Evolutionary conservation across 2,888 invertebrate species (phyloP).

Genomic region (Cloeon dipterum): DNA sequence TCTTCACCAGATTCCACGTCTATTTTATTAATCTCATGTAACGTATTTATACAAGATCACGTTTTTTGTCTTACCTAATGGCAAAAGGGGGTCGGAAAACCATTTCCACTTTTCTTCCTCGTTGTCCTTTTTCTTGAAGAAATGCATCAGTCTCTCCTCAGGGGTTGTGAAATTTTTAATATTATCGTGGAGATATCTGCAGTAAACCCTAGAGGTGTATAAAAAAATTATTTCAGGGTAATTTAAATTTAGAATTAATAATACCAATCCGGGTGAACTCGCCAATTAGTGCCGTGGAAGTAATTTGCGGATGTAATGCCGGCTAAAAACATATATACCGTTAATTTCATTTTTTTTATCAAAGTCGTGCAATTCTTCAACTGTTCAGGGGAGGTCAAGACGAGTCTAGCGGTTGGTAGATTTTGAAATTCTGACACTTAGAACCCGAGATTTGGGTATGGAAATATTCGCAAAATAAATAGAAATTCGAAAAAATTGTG

Average conservation of each 20-base stretch:
- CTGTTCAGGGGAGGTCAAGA: too few relatives aligned
- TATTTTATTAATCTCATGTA: background rate
- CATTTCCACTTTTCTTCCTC: conserved; percentile 28
- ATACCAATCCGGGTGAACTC: conserved; percentile 74
- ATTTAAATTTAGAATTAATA: conserved; percentile 7
- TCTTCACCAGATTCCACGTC: background rate
- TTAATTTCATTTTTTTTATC: too few relatives aligned
- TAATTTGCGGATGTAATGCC: conserved; percentile 30
- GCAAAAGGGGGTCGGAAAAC: conserved; percentile 12
- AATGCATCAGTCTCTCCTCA: conserved; percentile 52
- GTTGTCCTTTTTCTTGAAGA: conserved; percentile 31
- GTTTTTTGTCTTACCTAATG: background rate
- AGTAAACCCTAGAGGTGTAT: conserved; percentile 43
- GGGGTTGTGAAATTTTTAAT: conserved; percentile 48
- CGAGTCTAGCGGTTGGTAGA: too few relatives aligned
- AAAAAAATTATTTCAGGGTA: background rate
- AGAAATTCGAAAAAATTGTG: too few relatives aligned
- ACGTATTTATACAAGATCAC: background rate
- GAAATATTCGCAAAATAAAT: too few relatives aligned
- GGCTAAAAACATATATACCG: too few relatives aligned
- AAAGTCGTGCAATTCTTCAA: too few relatives aligned
- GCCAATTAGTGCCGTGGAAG: conserved; percentile 49
- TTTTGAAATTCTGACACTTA: too few relatives aligned
- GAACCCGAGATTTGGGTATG: too few relatives aligned
- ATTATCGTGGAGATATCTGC: conserved; percentile 64